These are phyloP conservation scores for Corvus cornix DNA, from an alignment of 2,113 vertebrate genomes.

Conservation along the genomic window DNA sequence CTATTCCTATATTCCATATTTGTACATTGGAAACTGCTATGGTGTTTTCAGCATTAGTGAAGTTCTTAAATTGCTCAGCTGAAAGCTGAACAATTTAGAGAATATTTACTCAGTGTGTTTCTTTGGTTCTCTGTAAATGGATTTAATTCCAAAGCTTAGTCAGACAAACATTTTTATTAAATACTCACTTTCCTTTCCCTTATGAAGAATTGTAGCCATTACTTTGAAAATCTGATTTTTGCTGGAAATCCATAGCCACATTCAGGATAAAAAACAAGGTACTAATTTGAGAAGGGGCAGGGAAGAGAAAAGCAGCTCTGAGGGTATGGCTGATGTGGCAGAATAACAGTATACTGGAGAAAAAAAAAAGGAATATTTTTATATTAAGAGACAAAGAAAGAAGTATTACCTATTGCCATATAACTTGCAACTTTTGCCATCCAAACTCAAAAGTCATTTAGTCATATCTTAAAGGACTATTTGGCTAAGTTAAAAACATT, in stretches of 20 bases:
- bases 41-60: background rate
- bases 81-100: background rate
- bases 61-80: background rate
- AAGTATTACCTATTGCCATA: background rate
- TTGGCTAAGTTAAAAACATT: background rate
- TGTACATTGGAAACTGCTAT: background rate
- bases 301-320: background rate
- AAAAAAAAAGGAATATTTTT: background rate
- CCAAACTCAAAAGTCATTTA: background rate
- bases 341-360: background rate
- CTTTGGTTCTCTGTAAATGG: background rate
- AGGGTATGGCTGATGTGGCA: background rate
- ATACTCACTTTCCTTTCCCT: background rate
- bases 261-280: background rate
- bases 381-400: background rate
- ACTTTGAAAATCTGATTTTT: background rate
- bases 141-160: background rate
- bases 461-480: background rate
- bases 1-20: background rate
- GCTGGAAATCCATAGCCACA: background rate
- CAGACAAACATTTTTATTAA: background rate
- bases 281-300: background rate
- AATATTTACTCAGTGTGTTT: background rate
- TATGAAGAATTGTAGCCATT: background rate
- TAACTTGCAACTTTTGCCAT: background rate